phyloP scores from a whole-genome alignment of 2,797 vertebrate species.

The Eupleurogrammus muticus region DNA sequence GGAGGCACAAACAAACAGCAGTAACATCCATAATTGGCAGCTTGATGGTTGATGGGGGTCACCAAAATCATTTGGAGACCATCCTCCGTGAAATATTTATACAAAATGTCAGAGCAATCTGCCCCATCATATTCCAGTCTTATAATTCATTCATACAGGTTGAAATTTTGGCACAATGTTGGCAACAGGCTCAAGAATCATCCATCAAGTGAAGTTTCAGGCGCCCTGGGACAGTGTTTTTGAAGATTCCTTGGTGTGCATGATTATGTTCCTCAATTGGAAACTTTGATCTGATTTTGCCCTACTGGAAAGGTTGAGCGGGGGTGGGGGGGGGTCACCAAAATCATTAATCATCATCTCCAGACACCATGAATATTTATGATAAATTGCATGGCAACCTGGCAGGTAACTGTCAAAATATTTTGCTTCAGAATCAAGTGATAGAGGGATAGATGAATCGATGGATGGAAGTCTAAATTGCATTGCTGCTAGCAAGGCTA shows the following conservation, averaged over 20 bases:
- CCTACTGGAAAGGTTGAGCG: not conserved
- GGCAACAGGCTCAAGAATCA: not conserved
- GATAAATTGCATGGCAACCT: not conserved
- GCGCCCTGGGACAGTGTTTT: not conserved
- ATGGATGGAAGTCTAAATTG: not conserved
- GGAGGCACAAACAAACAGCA: not conserved
- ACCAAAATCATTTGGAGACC: not conserved
- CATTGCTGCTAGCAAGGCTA: not conserved
- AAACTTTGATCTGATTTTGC: not conserved
- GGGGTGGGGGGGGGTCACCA: not conserved
- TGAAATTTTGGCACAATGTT: not conserved
- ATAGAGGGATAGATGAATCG: not conserved
- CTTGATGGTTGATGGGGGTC: not conserved
- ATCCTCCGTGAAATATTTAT: not conserved
- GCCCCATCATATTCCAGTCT: not conserved
- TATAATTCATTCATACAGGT: not conserved
- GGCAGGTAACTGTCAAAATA: not conserved
- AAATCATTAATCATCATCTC: not conserved
- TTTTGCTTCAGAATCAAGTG: not conserved
- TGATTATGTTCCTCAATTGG: not conserved
- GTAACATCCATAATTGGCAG: not conserved
- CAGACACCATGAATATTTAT: constrained; percentile 1
- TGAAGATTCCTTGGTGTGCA: not conserved
- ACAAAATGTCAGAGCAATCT: not conserved
- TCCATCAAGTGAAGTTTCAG: not conserved